Evolutionary conservation across 2,113 vertebrate species (phyloP).

Genomic region (Ptyas mucosa): DNA sequence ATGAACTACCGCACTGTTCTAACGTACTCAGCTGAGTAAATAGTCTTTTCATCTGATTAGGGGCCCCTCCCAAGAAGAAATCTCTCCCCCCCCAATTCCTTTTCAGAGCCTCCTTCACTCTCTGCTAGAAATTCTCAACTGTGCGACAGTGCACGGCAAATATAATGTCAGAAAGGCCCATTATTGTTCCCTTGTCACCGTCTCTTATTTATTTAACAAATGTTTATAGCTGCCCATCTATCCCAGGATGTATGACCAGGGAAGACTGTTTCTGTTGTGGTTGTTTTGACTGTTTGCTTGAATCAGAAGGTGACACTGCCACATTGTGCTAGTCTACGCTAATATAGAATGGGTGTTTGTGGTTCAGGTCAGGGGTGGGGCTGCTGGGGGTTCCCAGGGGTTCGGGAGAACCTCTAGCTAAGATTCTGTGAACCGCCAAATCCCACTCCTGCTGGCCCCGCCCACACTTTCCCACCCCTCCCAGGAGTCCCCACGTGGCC

Average conservation of each 20-base stretch:
- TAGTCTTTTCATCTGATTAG: background rate
- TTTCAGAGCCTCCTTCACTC: background rate
- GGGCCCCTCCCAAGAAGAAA: background rate
- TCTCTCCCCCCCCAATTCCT: background rate
- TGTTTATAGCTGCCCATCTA: background rate
- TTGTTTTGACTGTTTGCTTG: background rate
- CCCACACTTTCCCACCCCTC: no score
- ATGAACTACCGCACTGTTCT: background rate
- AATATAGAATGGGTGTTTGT: background rate
- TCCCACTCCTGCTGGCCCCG: no score
- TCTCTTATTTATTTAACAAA: background rate
- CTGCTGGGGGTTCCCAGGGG: no score
- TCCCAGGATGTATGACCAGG: background rate
- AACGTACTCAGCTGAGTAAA: conserved; percentile 5
- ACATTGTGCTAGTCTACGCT: background rate
- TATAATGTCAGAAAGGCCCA: background rate
- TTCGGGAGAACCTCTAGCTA: no score
- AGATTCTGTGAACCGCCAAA: no score
- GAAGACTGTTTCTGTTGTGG: background rate
- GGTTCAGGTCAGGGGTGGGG: background rate
- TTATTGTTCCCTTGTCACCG: no score
- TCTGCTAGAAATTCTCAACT: background rate
- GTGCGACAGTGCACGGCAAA: background rate
- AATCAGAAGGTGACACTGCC: background rate
- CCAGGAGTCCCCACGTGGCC: no score